Evolutionary conservation across 2,113 vertebrate genomes (phyloP).

Genomic region (Centropus bengalensis): DNA sequence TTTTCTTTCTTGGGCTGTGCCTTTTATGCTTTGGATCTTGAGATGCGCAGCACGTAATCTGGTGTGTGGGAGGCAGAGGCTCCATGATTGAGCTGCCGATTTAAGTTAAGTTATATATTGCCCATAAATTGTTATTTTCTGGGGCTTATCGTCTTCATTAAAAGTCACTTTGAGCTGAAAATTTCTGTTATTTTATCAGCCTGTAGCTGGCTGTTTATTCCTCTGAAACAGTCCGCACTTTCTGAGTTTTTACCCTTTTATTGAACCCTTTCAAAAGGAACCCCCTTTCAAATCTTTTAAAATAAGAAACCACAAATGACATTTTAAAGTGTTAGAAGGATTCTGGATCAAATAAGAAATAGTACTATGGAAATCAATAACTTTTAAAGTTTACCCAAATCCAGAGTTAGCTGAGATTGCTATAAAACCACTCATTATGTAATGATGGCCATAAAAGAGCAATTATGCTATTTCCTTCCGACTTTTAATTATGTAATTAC

Average conservation of each 20-base stretch:
- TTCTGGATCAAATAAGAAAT: neutral
- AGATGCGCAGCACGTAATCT: neutral
- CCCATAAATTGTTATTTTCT: constrained; percentile 11
- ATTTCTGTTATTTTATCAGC: constrained; percentile 5
- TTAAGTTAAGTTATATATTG: neutral
- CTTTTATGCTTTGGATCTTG: neutral
- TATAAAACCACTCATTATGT: neutral
- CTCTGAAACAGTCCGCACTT: neutral
- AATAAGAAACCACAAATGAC: neutral
- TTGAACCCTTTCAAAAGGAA: neutral
- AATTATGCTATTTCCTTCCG: neutral
- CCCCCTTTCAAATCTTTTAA: neutral
- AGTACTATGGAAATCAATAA: neutral
- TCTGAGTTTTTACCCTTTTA: neutral
- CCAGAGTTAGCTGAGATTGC: neutral
- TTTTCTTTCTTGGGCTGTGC: neutral
- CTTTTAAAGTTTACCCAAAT: neutral
- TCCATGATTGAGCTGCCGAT: neutral
- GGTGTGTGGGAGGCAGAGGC: neutral
- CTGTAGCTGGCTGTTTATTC: neutral
- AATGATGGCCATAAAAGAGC: neutral
- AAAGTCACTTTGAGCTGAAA: neutral
- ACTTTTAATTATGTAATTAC: constrained; percentile 24
- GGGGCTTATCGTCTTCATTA: neutral
- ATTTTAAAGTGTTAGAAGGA: neutral